Evolutionary conservation across 2,113 vertebrate genomes (phyloP), one percentile per base, ranked within the genome.

Genomic region (Sclerurus mexicanus): DNA sequence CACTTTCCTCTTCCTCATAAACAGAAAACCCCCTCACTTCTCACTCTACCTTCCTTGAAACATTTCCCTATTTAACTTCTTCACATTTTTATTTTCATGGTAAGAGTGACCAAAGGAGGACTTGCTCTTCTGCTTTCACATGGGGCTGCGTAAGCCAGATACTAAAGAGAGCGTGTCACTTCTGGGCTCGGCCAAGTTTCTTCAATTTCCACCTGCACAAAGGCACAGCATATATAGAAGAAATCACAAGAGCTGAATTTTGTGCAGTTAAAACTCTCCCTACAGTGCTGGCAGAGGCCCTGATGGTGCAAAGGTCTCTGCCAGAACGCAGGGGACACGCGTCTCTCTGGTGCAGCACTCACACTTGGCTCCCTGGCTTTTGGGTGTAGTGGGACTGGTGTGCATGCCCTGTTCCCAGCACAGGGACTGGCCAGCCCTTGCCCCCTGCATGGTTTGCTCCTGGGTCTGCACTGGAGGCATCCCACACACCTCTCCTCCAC

Each of bases 261-360:
- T 3, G 2, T 19, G 31, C 30, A 20, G 9, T 39, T 53, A 25
- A 39, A 58, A 39, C n/a, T 18, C n/a, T 9, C 14, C 30, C 31
- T 5, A 4, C 3, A 28, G 37, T 6, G 24, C 52, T 71, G 40
- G 46, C 3, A 2, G 44, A 49, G 9, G 9, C 20, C 42, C 30
- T 3, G 2, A 7, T 4, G 14, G 62, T 10, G 9, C 4, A 4
- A 12, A 76, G 46, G 22, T 62, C 25, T 60, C 67, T 42, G 25
- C 23, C 50, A 49, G 56, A 33, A 12, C 0, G 0, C 7, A 12
- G 21, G 44, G n/a, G 16, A 67, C 71, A 8, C 0, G 1, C 37
- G 63, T 37, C 40, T 62, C 44, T 58, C 64, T 19, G 33, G 40
- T 5, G 12, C 58, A 33, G 44, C 2, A 2, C 75, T 24, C 52